Conservation (phyloP, 2,888 invertebrate genomes). For the Drosophila sordidapex region DNA sequence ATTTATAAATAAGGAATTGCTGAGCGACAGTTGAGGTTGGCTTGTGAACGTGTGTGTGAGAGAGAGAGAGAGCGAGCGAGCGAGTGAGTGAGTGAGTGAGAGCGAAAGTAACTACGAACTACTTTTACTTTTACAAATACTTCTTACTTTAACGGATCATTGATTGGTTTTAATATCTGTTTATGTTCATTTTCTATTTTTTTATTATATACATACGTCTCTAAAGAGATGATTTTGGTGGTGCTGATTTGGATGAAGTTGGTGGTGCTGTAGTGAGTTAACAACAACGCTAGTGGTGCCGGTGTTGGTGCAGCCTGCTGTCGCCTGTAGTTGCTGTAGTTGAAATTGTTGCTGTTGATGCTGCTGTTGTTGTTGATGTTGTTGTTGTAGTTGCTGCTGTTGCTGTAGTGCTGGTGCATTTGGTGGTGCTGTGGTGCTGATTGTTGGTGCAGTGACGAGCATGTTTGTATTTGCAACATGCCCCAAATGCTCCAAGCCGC, state of each 20-base stretch:
- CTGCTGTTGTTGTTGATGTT: constrained; percentile 52
- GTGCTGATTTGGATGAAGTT: constrained; percentile 85
- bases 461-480: constrained; percentile 49
- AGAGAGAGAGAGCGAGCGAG: background rate
- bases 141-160: constrained; percentile 4
- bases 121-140: constrained; percentile 13
- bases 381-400: constrained; percentile 51
- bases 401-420: constrained; percentile 51
- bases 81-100: constrained; percentile 1
- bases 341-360: constrained; percentile 52
- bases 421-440: constrained; percentile 53
- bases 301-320: constrained; percentile 76
- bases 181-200: background rate
- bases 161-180: constrained; percentile 10
- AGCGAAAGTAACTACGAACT: constrained; percentile 26
- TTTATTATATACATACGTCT: constrained; percentile 85
- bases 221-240: constrained; percentile 85
- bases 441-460: constrained; percentile 57
- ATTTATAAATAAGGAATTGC: constrained; percentile 37
- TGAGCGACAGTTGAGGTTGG: constrained; percentile 37
- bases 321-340: constrained; percentile 64
- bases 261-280: constrained; percentile 85
- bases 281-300: constrained; percentile 84
- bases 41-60: constrained; percentile 5
- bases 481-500: constrained; percentile 55